These are phyloP conservation scores for Mesembrinibis cayennensis DNA, from an alignment of 2,113 vertebrate species.

Conservation along the genomic window DNA sequence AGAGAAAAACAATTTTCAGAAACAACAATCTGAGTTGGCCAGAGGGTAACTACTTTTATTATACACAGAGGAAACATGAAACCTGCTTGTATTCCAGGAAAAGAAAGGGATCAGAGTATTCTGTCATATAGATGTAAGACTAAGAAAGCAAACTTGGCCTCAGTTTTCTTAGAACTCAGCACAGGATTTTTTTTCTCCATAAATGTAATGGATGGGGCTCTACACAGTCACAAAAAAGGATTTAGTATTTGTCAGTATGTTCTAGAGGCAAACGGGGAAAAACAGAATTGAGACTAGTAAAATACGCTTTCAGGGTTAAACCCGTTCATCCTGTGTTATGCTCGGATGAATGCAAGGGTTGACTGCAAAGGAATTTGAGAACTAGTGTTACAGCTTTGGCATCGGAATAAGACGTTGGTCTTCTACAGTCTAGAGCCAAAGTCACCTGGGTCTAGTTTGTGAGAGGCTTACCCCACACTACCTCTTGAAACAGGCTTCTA, in stretches of 20 bases:
- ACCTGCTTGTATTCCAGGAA: constrained; percentile 47
- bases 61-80: constrained; percentile 60
- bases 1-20: constrained; percentile 48
- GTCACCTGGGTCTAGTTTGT: not conserved
- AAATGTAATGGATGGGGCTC: not conserved
- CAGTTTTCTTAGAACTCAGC: not conserved
- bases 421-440: not conserved
- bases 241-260: not conserved
- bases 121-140: not conserved
- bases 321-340: not conserved
- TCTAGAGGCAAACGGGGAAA: not conserved
- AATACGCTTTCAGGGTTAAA: not conserved
- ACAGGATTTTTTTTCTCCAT: not conserved
- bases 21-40: constrained; percentile 52
- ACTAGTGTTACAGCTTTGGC: not conserved
- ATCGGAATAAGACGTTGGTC: not conserved
- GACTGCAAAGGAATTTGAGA: not conserved
- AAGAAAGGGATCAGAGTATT: not conserved
- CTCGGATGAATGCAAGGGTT: not conserved
- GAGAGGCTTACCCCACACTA: not conserved
- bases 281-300: not conserved
- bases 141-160: constrained; percentile 2
- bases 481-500: not conserved
- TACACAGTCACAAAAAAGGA: not conserved
- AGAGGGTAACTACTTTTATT: constrained; percentile 68